A percentile compares a stretch with the other conserved stretches of the same genome.
Conservation (phyloP, 2,113 vertebrate genomes). For the Notiomystis cincta region DNA sequence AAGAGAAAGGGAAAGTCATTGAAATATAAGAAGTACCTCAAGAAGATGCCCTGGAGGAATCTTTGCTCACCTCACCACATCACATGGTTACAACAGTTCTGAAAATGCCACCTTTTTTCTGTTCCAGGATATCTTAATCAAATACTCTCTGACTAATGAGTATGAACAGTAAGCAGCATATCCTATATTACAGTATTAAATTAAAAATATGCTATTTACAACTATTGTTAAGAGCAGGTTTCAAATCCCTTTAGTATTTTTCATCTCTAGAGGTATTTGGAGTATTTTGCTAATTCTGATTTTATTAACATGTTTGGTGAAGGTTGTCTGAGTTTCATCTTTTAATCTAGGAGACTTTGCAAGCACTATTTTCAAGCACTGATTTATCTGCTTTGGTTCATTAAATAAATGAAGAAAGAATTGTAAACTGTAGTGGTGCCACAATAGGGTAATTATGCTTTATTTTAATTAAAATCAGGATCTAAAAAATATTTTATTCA, state of each 20-base stretch:
- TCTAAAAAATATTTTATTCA: conserved; percentile 37
- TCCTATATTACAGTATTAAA: not conserved
- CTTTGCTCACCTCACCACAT: not conserved
- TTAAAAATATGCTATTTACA: not conserved
- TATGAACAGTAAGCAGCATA: not conserved
- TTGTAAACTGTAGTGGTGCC: conserved; percentile 9
- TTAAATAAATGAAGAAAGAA: conserved; percentile 42
- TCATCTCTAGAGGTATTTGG: conserved; percentile 1
- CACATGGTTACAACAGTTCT: not conserved
- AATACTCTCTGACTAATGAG: not conserved
- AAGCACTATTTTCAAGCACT: not conserved
- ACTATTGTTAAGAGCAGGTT: not conserved
- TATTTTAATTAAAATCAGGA: conserved; percentile 60
- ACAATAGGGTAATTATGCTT: conserved; percentile 48
- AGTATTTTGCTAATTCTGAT: conserved; percentile 8
- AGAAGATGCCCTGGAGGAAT: not conserved
- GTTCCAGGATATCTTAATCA: not conserved
- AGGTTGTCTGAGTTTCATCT: not conserved
- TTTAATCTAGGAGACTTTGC: conserved; percentile 6
- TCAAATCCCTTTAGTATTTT: not conserved
- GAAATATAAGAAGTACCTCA: not conserved
- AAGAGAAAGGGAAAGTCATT: not conserved
- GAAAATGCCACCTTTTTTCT: not conserved
- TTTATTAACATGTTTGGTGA: conserved; percentile 32
- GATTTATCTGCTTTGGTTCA: conserved; percentile 15